Conservation (phyloP, 2,113 vertebrate species). For the Cricetomys ansorgei region DNA sequence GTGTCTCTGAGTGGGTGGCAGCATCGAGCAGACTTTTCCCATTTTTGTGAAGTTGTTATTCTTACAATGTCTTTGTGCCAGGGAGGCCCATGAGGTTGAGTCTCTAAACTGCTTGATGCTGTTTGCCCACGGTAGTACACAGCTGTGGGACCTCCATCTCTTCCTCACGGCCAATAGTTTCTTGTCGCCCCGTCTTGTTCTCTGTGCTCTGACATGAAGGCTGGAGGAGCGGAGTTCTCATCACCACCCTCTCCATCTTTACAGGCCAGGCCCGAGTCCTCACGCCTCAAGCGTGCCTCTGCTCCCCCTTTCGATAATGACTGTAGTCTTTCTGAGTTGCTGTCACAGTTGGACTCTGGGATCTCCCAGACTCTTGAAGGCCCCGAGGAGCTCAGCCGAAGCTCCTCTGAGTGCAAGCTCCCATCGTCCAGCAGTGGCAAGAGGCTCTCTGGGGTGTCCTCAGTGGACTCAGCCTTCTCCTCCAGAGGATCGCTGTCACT, state of each 20-base stretch:
- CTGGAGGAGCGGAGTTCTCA: background rate
- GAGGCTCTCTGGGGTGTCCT: constrained; percentile 96
- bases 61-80: rapidly evolving
- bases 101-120: background rate
- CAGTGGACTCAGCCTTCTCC: constrained; percentile 98
- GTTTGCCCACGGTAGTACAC: rapidly evolving
- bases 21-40: background rate
- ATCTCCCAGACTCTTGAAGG: constrained; percentile 93
- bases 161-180: background rate
- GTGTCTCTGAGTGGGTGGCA: rapidly evolving
- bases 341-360: constrained; percentile 97
- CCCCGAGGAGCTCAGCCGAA: constrained; percentile 91
- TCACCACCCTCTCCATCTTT: background rate
- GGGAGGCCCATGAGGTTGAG: rapidly evolving
- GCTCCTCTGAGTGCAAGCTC: constrained; percentile 90
- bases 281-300: constrained; percentile 84
- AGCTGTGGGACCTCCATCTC: rapidly evolving
- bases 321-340: constrained; percentile 94
- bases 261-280: constrained; percentile 79
- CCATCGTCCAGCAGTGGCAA: constrained; percentile 89
- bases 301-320: constrained; percentile 92
- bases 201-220: background rate
- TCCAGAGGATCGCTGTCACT: constrained; percentile 96
- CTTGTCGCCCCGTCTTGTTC: background rate
- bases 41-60: background rate